These are phyloP conservation scores for Etheostoma nigrum DNA, from an alignment of 2,797 vertebrate genomes.

Conservation along the genomic window DNA sequence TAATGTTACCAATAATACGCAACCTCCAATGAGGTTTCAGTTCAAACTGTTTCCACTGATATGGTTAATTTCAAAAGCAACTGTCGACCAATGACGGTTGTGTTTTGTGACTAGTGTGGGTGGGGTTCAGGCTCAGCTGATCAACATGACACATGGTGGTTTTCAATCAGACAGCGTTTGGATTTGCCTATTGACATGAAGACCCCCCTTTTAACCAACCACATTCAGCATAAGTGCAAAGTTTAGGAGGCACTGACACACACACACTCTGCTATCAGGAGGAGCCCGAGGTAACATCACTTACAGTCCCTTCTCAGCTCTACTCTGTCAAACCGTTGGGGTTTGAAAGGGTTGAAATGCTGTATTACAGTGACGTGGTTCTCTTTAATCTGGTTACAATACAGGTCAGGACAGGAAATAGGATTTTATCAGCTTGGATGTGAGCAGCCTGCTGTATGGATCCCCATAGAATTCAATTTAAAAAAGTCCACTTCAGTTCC, in stretches of 20 bases:
- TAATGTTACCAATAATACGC: slow-evolving; percentile 80
- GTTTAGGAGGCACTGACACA: slow-evolving; percentile 82
- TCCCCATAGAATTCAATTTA: slow-evolving; percentile 31
- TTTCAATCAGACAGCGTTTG: slow-evolving; percentile 39
- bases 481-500: slow-evolving; percentile 48
- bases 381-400: slow-evolving; percentile 26
- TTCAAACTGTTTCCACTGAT: slow-evolving; percentile 74
- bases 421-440: slow-evolving; percentile 20
- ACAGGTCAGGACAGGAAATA: slow-evolving; percentile 30
- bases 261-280: slow-evolving; percentile 26
- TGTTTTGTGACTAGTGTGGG: slow-evolving; percentile 60
- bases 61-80: slow-evolving; percentile 74
- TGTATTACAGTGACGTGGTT: slow-evolving; percentile 41
- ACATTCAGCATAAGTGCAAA: slow-evolving; percentile 86
- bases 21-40: slow-evolving; percentile 73
- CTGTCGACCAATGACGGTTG: slow-evolving; percentile 63
- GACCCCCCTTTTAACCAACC: slow-evolving; percentile 64
- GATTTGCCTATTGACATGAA: slow-evolving; percentile 53
- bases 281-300: slow-evolving; percentile 19
- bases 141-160: slow-evolving; percentile 11
- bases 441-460: slow-evolving; percentile 9
- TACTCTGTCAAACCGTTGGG: slow-evolving; percentile 15
- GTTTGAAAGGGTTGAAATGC: slow-evolving; percentile 35
- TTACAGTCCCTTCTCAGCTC: slow-evolving; percentile 3
- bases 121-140: slow-evolving; percentile 44